Evolutionary conservation across 2,888 invertebrate species (phyloP).

Genomic region (Fabriciana adippe): DNA sequence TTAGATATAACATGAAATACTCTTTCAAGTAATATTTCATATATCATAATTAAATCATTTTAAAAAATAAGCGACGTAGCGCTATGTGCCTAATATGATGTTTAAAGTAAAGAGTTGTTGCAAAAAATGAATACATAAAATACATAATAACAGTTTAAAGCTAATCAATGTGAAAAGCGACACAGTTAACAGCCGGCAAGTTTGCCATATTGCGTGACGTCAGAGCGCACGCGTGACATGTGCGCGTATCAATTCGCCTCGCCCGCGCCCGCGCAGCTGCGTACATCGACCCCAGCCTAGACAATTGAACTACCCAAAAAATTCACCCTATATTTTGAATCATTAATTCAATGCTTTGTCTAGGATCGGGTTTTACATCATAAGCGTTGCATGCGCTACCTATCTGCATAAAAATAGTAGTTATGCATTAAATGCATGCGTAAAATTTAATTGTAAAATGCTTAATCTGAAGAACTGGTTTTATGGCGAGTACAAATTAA

Average conservation of each 20-base stretch:
- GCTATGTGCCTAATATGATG: no score
- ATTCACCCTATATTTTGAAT: slow-evolving; percentile 67
- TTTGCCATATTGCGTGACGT: slow-evolving; percentile 55
- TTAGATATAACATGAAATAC: no score
- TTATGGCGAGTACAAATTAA: slow-evolving; percentile 15
- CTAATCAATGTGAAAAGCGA: background rate
- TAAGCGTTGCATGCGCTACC: slow-evolving; percentile 57
- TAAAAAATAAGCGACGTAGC: no score
- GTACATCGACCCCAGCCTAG: slow-evolving; percentile 64
- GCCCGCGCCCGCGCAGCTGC: slow-evolving; percentile 76
- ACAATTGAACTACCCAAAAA: slow-evolving; percentile 57
- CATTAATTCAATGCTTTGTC: slow-evolving; percentile 76
- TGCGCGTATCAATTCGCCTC: slow-evolving; percentile 76
- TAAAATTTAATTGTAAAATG: slow-evolving; percentile 13
- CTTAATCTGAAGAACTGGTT: slow-evolving; percentile 27
- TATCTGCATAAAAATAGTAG: slow-evolving; percentile 67
- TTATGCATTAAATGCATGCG: slow-evolving; percentile 57
- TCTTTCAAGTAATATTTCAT: no score
- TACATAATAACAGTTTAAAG: background rate
- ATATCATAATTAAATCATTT: no score
- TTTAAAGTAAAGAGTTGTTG: no score
- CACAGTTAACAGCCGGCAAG: slow-evolving; percentile 30
- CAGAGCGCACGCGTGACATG: slow-evolving; percentile 56
- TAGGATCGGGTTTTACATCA: slow-evolving; percentile 57
- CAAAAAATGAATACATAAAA: background rate